Conservation (phyloP, 2,888 invertebrate species). For the Labia minor region DNA sequence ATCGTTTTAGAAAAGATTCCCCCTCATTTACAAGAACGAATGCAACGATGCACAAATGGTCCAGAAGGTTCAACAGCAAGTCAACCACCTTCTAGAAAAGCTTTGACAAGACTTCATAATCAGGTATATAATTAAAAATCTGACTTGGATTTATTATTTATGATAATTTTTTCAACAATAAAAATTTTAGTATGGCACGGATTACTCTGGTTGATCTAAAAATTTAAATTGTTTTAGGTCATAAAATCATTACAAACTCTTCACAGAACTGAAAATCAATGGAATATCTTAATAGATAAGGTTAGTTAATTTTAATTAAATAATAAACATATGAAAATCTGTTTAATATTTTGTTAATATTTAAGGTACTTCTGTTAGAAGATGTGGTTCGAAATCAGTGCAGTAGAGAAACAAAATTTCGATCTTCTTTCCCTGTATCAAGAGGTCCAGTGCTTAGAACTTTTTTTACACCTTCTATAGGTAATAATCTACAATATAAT, state of each 20-base stretch:
- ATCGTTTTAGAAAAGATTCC: conserved; percentile 84
- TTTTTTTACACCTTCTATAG: conserved; percentile 55
- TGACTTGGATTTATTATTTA: not conserved
- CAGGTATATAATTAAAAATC: conserved; percentile 49
- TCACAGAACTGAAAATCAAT: conserved; percentile 88
- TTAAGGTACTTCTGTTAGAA: conserved; percentile 53
- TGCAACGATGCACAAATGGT: conserved; percentile 50
- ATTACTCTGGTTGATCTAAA: not conserved
- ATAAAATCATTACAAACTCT: conserved; percentile 86
- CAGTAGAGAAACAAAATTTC: conserved; percentile 57
- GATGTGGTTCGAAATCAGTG: conserved; percentile 72
- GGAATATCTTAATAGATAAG: conserved; percentile 72
- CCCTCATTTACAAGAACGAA: conserved; percentile 60
- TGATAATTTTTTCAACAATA: not conserved
- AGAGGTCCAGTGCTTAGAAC: conserved; percentile 41
- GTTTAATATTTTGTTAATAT: not conserved
- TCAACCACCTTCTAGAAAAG: conserved; percentile 66
- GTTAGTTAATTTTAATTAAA: conserved; percentile 34
- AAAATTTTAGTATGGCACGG: too few species aligned
- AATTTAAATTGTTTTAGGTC: conserved; percentile 40
- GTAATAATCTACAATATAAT: conserved; percentile 37
- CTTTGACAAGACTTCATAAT: conserved; percentile 79
- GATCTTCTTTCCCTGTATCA: conserved; percentile 47
- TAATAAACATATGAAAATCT: not conserved
- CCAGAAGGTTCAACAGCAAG: conserved; percentile 44